Conservation (phyloP, 2,797 vertebrate genomes). For the Taeniopygia guttata region DNA sequence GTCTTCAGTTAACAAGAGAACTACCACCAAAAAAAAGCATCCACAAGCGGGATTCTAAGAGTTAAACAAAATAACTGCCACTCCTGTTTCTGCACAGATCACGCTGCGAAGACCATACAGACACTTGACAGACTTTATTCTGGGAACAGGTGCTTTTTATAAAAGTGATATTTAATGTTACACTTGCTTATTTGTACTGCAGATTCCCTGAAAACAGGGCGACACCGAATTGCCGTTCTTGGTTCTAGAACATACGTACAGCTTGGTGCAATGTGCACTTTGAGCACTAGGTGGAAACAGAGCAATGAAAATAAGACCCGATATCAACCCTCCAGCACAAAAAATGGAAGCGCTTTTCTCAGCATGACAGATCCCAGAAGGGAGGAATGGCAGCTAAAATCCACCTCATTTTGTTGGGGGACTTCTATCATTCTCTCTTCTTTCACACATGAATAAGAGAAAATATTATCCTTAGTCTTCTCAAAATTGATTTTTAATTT, state of each 20-base stretch:
- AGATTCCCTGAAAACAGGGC: not conserved
- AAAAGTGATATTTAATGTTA: not conserved
- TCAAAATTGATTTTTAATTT: not conserved
- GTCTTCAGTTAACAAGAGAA: not conserved
- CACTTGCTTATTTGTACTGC: not conserved
- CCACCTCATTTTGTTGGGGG: not conserved
- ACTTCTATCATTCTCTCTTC: not conserved
- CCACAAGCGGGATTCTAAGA: not conserved
- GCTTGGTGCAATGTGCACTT: not conserved
- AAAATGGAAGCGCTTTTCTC: not conserved
- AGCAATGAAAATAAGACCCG: not conserved
- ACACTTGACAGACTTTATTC: not conserved
- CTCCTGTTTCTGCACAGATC: not conserved
- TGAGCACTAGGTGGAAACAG: constrained; percentile 60
- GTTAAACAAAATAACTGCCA: not conserved
- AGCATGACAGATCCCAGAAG: not conserved
- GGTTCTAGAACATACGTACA: not conserved
- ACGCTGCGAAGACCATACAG: not conserved
- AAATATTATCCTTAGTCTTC: not conserved
- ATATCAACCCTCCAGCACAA: not conserved
- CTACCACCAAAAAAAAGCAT: not conserved
- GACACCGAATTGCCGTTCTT: fast-evolving
- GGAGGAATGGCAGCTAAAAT: not conserved
- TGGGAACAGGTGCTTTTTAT: not conserved
- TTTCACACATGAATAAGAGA: not conserved